Evolutionary conservation across 2,888 invertebrate genomes (phyloP).

Genomic region (Hirtodrosophila duncani): DNA sequence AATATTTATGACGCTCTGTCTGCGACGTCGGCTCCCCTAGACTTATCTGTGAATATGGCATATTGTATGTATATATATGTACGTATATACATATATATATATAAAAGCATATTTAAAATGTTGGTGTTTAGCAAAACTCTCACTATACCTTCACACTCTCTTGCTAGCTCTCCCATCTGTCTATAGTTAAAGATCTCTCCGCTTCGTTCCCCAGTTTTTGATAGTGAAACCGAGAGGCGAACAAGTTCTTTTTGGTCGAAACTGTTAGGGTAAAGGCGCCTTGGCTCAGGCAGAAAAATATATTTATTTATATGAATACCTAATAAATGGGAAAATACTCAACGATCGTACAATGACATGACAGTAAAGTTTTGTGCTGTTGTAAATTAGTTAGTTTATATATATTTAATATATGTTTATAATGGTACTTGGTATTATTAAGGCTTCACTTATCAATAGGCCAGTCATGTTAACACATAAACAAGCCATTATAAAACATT

Average conservation of each 20-base stretch:
- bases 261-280: slow-evolving; percentile 35
- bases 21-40: slow-evolving; percentile 26
- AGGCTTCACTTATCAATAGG: too few species aligned
- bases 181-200: neutral
- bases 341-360: slow-evolving; percentile 31
- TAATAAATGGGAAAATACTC: slow-evolving; percentile 33
- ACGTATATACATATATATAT: neutral
- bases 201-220: slow-evolving; percentile 14
- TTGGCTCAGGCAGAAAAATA: slow-evolving; percentile 36
- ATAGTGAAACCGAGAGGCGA: slow-evolving; percentile 43
- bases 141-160: slow-evolving; percentile 5
- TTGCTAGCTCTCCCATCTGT: slow-evolving; percentile 1
- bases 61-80: slow-evolving; percentile 9
- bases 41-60: slow-evolving; percentile 44
- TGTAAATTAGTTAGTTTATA: neutral
- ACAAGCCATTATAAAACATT: too few species aligned
- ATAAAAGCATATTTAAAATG: slow-evolving; percentile 35
- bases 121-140: slow-evolving; percentile 10
- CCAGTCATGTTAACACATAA: too few species aligned
- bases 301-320: slow-evolving; percentile 15
- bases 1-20: slow-evolving; percentile 62
- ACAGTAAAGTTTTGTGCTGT: slow-evolving; percentile 5
- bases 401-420: slow-evolving; percentile 36
- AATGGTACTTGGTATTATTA: too few species aligned
- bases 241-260: slow-evolving; percentile 20